These are phyloP conservation scores for Agrilus mali DNA, from an alignment of 2,888 invertebrate genomes.

Conservation along the genomic window DNA sequence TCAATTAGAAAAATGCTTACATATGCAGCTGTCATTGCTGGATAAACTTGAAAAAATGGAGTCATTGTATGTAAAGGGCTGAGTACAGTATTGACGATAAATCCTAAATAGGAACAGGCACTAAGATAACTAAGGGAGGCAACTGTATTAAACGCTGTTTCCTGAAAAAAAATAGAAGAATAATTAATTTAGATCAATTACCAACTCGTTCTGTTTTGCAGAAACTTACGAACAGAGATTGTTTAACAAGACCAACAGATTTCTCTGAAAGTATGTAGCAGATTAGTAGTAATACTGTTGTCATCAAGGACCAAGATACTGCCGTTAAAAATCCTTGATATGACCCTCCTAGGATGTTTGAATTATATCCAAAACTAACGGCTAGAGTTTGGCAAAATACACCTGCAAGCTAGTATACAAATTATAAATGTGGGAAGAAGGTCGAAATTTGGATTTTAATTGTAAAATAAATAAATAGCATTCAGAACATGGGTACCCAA, in stretches of 20 bases:
- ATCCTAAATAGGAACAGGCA: slow-evolving; percentile 67
- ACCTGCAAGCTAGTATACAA: slow-evolving; percentile 50
- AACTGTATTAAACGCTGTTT: slow-evolving; percentile 63
- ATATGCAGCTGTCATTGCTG: slow-evolving; percentile 79
- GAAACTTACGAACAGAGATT: slow-evolving; percentile 72
- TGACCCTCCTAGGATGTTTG: slow-evolving; percentile 61
- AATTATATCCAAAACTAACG: slow-evolving; percentile 63
- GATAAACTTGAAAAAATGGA: slow-evolving; percentile 70
- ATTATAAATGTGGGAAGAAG: no score
- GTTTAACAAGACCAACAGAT: slow-evolving; percentile 60
- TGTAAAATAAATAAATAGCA: neutral
- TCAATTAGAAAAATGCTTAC: no score
- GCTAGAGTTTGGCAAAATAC: slow-evolving; percentile 72
- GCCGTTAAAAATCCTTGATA: slow-evolving; percentile 72
- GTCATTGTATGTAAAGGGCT: slow-evolving; percentile 62
- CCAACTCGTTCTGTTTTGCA: neutral
- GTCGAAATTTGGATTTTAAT: no score
- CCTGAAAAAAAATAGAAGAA: slow-evolving; percentile 41
- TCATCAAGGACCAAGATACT: slow-evolving; percentile 67
- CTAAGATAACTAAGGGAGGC: slow-evolving; percentile 69
- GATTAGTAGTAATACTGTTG: slow-evolving; percentile 57
- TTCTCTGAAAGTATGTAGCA: slow-evolving; percentile 71
- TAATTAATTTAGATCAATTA: neutral
- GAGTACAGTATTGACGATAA: slow-evolving; percentile 63
- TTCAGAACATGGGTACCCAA: no score